Base-by-base conservation (phyloP, 2,113 vertebrate genomes). In the Reinhardtius hippoglossoides region DNA sequence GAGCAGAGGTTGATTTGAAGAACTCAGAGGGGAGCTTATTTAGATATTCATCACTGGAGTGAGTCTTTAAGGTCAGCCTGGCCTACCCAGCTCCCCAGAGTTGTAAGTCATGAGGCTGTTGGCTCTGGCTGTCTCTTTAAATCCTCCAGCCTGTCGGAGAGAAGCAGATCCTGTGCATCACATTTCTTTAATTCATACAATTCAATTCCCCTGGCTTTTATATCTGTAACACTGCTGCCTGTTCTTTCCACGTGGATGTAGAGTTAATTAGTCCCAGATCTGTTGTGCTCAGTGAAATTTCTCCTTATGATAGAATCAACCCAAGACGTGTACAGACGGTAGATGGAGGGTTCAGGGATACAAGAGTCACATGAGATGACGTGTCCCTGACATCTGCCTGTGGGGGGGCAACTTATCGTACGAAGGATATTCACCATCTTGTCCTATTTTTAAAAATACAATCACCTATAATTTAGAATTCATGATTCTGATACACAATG, bases 21-120 rank as follows among this genome's bases (percentile, higher is more conserved):
- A 79, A 60, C 61, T 87, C 72, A 46, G 46, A 67, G 52, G 60
- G 65, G 71, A 80, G 56, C 54, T 65, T 69, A 69, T 85, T 86
- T 83, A 74, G 72, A 73, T 82, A 78, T 84, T 87, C 74, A 81
- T 89, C 60, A 74, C 21, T 63, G 71, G 59, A 86, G 74, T 63
- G 59, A 86, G 74, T 80, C 66, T 78, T 65, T 76, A 76, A 83
- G 87, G 79, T 87, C 80, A 76, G 57, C 26, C 80, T 26, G 72
- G 58, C 74, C 63, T 57, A 60, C 44, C 56, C 42, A n/a, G 79
- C 82, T 40, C 58, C 31, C 31, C 6, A 5, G 31, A 31, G 31
- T 31, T 76, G 80, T 85, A 86, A 67, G 55, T 76, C 54, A 58
- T 15, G 54, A 74, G 9, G 40, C 40, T 40, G 40, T 40, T 76